A percentile compares a stretch with the other conserved stretches of the same genome.
phyloP scores from a whole-genome alignment of 2,888 invertebrate genomes.

The Sicus ferrugineus region DNA sequence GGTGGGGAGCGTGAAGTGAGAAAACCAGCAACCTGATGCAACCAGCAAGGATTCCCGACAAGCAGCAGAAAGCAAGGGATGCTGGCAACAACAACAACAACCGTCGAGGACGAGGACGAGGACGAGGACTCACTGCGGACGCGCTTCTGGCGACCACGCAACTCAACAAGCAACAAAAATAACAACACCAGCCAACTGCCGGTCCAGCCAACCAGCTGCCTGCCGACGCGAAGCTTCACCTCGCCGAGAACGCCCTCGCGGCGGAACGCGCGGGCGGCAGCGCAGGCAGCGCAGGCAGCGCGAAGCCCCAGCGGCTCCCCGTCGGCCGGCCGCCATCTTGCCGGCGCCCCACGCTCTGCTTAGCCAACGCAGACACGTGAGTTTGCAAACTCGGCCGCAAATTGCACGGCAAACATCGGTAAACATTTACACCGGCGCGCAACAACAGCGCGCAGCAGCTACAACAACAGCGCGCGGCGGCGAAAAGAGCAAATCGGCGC shows the following conservation, averaged over 20 bases:
- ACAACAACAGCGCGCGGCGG: slow-evolving; percentile 32
- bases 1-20: no score
- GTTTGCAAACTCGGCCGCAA: slow-evolving; percentile 52
- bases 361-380: slow-evolving; percentile 42
- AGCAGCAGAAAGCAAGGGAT: no score
- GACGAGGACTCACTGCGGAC: no score
- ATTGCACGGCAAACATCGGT: slow-evolving; percentile 47
- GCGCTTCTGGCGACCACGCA: background rate
- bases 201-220: slow-evolving; percentile 28
- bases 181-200: background rate
- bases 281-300: slow-evolving; percentile 18
- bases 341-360: slow-evolving; percentile 13
- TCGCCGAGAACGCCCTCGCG: no score
- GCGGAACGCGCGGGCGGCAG: slow-evolving; percentile 16
- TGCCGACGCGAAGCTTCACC: no score
- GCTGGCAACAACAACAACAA: background rate
- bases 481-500: background rate
- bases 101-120: background rate
- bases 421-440: slow-evolving; percentile 45
- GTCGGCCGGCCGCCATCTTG: slow-evolving; percentile 27
- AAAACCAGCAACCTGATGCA: no score
- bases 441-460: slow-evolving; percentile 42
- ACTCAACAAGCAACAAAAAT: background rate
- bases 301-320: background rate
- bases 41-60: no score